These are phyloP conservation scores for Etheostoma perlongum DNA, from an alignment of 2,797 vertebrate species.

Conservation along the genomic window DNA sequence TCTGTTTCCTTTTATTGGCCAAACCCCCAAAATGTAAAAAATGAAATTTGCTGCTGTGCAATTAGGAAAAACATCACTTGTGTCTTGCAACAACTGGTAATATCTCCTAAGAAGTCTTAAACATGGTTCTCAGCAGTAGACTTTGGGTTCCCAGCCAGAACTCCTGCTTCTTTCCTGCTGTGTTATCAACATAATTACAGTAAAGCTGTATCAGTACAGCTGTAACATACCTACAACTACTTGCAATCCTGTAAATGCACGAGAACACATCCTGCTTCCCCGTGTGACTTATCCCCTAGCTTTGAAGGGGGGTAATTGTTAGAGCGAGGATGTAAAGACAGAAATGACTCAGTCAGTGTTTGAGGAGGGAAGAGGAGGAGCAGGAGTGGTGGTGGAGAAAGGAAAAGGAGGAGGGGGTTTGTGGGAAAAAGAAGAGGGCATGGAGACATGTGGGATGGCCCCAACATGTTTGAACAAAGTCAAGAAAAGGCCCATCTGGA, in stretches of 20 bases:
- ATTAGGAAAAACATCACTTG: conserved; percentile 56
- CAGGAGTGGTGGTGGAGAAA: not conserved
- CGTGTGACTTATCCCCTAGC: conserved; percentile 13
- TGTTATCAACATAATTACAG: conserved; percentile 76
- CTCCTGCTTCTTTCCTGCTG: conserved; percentile 50
- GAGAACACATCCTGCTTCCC: conserved; percentile 55
- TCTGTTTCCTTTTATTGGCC: not conserved
- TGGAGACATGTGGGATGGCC: conserved; percentile 61
- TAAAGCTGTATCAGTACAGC: conserved; percentile 12
- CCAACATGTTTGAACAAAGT: conserved; percentile 71
- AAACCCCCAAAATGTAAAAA: not conserved
- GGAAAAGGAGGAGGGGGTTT: conserved; percentile 12
- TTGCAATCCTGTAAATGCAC: conserved; percentile 34
- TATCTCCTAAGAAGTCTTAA: conserved; percentile 61
- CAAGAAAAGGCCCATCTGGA: conserved; percentile 66
- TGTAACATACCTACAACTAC: conserved; percentile 23
- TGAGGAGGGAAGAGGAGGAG: conserved; percentile 12
- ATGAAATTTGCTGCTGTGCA: conserved; percentile 16
- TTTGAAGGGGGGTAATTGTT: conserved; percentile 57
- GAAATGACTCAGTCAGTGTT: conserved; percentile 34
- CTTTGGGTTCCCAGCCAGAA: conserved; percentile 48
- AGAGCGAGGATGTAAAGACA: conserved; percentile 45
- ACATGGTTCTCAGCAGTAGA: conserved; percentile 31
- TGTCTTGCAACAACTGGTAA: conserved; percentile 59
- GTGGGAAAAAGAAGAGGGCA: conserved; percentile 31